Base-by-base conservation (phyloP, 1,140 invertebrate species). In the Latrodectus geometricus region DNA sequence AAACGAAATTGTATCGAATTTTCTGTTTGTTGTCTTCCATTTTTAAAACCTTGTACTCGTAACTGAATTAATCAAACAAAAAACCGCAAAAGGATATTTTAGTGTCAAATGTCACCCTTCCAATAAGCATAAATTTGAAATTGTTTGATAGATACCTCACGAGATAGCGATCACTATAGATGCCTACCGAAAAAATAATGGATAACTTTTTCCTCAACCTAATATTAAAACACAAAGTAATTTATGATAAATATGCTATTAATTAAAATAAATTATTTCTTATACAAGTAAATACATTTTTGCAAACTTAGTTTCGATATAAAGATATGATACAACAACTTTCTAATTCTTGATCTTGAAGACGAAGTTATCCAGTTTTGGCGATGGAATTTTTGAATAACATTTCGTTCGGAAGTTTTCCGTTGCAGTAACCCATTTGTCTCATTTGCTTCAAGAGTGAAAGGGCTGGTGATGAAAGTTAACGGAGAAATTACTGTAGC, bases 401-500 rank as follows among this genome's bases (percentile, higher is more conserved):
- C n/a, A n/a, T n/a, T n/a, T n/a, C n/a, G 74, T 12, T 20, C 14
- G 20, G 54, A 52, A 0, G 8, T 14, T 8, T 48, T 15, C 49
- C 15, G 35, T n/a, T 80, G 66, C 78, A 49, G 81, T 49, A 84
- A 84, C 81, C 81, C 73, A 48, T 73, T 50, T 54, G 70, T 23
- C n/a, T 65, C 50, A 52, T 68, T 65, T 72, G 69, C 70, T 82
- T 75, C 56, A 84, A 84, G 81, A 74, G 81, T n/a, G n/a, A n/a
- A n/a, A n/a, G 66, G 20, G 74, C n/a, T 70, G 56, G 50, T 83
- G 80, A 83, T 83, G 81, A 84, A 72, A 84, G 81, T 72, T 76
- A 82, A 82, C 81, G 73, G 81, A 72, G 81, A 56, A 84, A 84
- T 84, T 75, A 76, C 72, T 82, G 80, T 70, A 84, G 54, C 81